Evolutionary conservation across 2,113 vertebrate species (phyloP), one percentile per base, ranked within the genome.

Genomic region (Miniopterus natalensis): DNA sequence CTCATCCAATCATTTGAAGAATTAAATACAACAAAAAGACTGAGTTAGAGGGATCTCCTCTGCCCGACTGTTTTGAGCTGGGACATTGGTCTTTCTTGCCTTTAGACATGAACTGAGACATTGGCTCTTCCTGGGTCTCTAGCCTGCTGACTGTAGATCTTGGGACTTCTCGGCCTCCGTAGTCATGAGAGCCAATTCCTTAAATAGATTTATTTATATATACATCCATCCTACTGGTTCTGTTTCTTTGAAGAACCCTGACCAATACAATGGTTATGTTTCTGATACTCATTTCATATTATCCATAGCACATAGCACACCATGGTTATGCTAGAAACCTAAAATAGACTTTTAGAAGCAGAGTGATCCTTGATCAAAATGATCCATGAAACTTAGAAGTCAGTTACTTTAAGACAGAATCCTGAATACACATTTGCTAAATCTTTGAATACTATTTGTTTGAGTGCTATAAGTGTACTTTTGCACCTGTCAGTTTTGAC

Each of bases 281-380:
- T 78, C 84, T 83, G 47, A 86, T 40, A 92, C 12, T 94, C 8
- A 80, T 85, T 97, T 96, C 51, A 14, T 68, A 23, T 75, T 80
- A 83, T 21, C 6, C 5, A 23, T 57, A 81, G 31, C 8, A n/a
- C 14, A 29, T 68, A 49, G n/a, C 42, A 51, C 12, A 84, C 21
- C 17, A 36, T 63, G 21, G 5, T 85, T 97, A 57, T 63, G 17
- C 61, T 87, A 66, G 63, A 89, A 86, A 65, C 13, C 92, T 94
- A 42, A 93, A 89, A 73, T 77, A 71, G 6, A 63, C 18, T 55
- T 51, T 88, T 51, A 86, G 55, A 89, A 66, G 40, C 8, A 47
- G 36, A 40, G 13, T 45, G 18, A 59, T 63, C 31, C 4, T 93
- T 85, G 15, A 68, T 90, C 53, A 84, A 88, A 90, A 74, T 84